Base-by-base conservation (phyloP, 2,888 invertebrate genomes). In the Pandemis corylana region DNA sequence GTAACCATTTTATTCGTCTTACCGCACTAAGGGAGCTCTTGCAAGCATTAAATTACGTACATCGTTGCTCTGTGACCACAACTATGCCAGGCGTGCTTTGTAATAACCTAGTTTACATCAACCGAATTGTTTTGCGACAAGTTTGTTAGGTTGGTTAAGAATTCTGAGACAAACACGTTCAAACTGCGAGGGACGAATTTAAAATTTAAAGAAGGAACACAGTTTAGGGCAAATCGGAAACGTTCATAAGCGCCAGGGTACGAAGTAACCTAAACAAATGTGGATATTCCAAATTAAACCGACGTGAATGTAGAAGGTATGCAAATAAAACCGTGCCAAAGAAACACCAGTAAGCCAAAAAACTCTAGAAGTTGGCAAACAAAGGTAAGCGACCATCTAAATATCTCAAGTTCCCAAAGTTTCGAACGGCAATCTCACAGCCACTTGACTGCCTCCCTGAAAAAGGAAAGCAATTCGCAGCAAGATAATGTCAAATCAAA, bases 401-500 rank as follows among this genome's bases (percentile, higher is more conserved):
- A 12, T 28, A 9, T 20, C 10, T 7, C 9, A 59, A 59, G 28
- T 28, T 10, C 1, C 10, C 59, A 59, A 59, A 59, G 28, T 59
- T 59, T 28, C 12, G 28, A 59, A 59, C 59, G 20, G 59, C 59
- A 59, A 59, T 59, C 28, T 28, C 59, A 5, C 59, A 28, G 28
- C 59, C 59, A 59, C 59, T 59, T 59, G 59, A 59, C 59, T 59
- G 20, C 59, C 28, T 59, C 28, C 20, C 20, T 20, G 59, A 59
- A 59, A 59, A 49, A 46, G 36, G 41, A 13, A 59, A 68, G 56
- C 20, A 59, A 59, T 28, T 59, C 15, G 28, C 56, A 56, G 7
- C 59, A 44, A 68, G 49, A 69, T 69, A 69, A 69, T 69, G 69
- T 49, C 28, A 28, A 61, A 69, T 69, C 44, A 69, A 69, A 69